Base-by-base conservation (phyloP, 1,140 invertebrate genomes). In the Heliconius himera region DNA sequence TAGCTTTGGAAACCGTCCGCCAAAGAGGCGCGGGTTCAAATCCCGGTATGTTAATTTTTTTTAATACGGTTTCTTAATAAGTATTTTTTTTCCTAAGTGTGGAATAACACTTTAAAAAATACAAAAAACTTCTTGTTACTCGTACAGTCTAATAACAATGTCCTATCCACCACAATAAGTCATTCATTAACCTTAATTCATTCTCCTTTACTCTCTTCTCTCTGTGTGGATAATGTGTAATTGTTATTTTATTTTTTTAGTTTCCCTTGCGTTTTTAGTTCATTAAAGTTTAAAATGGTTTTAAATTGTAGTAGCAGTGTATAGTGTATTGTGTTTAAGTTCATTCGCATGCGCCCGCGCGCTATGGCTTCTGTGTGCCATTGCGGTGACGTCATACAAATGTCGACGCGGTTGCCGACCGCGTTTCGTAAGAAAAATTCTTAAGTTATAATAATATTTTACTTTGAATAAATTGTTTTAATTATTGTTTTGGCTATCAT, bases 171-270 rank as follows among this genome's bases (percentile, higher is more conserved):
- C 89, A 94, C 91, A 94, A 94, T 91, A 93, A 91, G 89, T 90
- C 91, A 94, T 94, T 94, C 91, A 94, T 93, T 94, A 94, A 84
- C 91, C 90, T 94, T 92, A 94, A 94, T 92, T 92, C 92, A 93
- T 93, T 90, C 87, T 84, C 89, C 90, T 89, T 85, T 90, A 88
- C 88, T 89, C 90, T 91, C 90, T 87, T 91, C 86, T 79, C 88
- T 91, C 86, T 79, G 81, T 81, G 82, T 80, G 84, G 81, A 87
- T 84, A 84, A 89, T 84, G 41, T 73, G 75, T 78, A 70, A 78
- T 73, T 73, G 66, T 81, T 26, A 78, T 66, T 73, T 11, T 11
- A 83, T 76, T 56, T 81, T 78, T 80, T 80, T 78, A 76, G 20
- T 82, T 56, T 83, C 77, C 82, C 85, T 86, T 86, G 86, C 86